phyloP scores from a whole-genome alignment of 1,140 invertebrate species.

The Drosophila ogumai region DNA sequence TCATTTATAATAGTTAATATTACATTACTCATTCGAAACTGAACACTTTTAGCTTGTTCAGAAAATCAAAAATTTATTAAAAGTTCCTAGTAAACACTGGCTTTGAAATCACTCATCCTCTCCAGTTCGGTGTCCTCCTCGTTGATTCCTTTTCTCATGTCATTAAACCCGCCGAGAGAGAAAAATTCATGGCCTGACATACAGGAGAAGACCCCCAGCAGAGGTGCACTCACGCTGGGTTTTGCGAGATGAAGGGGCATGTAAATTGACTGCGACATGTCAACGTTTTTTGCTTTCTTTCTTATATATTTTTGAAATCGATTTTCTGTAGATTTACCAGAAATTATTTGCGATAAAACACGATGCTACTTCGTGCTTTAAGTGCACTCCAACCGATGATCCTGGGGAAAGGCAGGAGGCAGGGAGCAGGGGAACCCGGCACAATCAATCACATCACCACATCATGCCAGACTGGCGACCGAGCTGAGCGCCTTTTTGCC shows the following conservation, averaged over 20 bases:
- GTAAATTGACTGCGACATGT: slow-evolving; percentile 55
- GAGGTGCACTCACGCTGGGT: slow-evolving; percentile 42
- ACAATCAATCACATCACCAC: slow-evolving; percentile 74
- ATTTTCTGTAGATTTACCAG: slow-evolving; percentile 75
- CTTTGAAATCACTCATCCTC: not conserved
- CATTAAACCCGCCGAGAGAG: slow-evolving; percentile 48
- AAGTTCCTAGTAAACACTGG: not conserved
- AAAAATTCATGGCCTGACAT: slow-evolving; percentile 32
- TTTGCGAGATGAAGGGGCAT: slow-evolving; percentile 14
- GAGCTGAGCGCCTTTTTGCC: slow-evolving; percentile 20
- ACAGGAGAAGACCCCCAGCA: slow-evolving; percentile 40
- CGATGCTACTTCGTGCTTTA: slow-evolving; percentile 69
- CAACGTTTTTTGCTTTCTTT: slow-evolving; percentile 30
- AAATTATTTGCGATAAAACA: slow-evolving; percentile 81
- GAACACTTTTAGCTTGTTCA: not conserved
- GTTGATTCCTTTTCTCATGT: slow-evolving; percentile 25
- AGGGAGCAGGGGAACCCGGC: not conserved
- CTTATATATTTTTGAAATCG: slow-evolving; percentile 48
- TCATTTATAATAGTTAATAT: too few species aligned
- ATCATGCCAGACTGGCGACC: slow-evolving; percentile 49
- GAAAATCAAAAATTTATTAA: not conserved
- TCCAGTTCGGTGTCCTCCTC: not conserved
- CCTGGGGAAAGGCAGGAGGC: slow-evolving; percentile 5
- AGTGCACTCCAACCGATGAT: slow-evolving; percentile 66
- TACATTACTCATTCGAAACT: too few species aligned